Conservation (phyloP, 2,113 vertebrate species). For the Bubo blakistoni region DNA sequence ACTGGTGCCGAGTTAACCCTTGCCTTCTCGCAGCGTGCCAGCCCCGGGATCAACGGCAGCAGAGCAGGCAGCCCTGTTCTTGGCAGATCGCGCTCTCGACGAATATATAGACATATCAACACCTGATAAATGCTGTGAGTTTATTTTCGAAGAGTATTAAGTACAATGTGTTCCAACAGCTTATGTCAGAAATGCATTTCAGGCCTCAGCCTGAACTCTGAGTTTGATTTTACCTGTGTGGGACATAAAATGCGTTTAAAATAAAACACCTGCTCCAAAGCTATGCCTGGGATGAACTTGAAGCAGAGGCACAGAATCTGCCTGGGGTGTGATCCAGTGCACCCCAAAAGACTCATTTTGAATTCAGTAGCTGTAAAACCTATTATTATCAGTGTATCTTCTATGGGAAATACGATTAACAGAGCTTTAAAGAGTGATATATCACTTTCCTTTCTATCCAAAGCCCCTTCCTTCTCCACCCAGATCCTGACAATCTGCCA, state of each 20-base stretch:
- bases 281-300: background rate
- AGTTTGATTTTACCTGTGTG: background rate
- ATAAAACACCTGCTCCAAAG: background rate
- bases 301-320: background rate
- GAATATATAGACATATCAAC: background rate
- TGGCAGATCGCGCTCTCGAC: background rate
- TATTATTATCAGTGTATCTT: background rate
- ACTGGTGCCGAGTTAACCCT: conserved; percentile 41
- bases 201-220: background rate
- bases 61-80: background rate
- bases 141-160: background rate
- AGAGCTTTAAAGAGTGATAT: background rate
- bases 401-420: background rate
- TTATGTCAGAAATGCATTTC: background rate
- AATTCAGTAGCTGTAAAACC: background rate
- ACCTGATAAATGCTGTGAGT: background rate
- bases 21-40: background rate
- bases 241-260: background rate
- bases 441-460: background rate
- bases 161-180: background rate
- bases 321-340: background rate
- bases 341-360: background rate
- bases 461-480: background rate
- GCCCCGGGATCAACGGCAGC: background rate
- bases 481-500: background rate